Evolutionary conservation across 2,797 vertebrate species (phyloP).

Genomic region (Coregonus ussuriensis): DNA sequence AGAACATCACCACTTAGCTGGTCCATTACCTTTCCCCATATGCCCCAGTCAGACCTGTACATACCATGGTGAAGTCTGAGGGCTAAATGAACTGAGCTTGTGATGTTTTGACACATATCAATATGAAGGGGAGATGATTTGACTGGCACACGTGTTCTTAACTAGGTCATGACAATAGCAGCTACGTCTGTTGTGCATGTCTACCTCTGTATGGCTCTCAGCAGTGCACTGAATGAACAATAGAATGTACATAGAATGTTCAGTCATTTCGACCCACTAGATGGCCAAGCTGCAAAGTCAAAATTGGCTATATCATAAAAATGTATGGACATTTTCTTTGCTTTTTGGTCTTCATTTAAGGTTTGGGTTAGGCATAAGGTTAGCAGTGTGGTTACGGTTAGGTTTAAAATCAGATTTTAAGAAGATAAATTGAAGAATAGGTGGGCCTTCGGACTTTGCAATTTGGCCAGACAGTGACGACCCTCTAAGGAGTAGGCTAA

Average conservation of each 20-base stretch:
- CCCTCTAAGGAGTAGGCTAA: neutral
- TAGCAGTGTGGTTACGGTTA: too few species aligned
- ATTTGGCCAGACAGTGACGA: too few species aligned
- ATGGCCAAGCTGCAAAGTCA: too few species aligned
- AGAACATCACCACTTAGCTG: neutral
- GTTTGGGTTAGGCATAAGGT: too few species aligned
- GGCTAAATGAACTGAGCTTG: neutral
- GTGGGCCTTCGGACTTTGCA: too few species aligned
- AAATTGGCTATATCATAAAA: too few species aligned
- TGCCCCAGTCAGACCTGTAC: neutral
- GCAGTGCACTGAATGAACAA: neutral
- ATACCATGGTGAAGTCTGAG: neutral
- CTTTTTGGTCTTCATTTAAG: too few species aligned
- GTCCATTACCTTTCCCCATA: neutral
- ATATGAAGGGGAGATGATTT: neutral
- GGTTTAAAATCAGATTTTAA: too few species aligned
- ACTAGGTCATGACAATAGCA: neutral
- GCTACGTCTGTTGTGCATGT: neutral
- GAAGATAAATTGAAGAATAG: too few species aligned
- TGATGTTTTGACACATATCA: neutral
- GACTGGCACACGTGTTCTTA: neutral
- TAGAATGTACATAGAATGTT: neutral
- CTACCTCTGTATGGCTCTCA: neutral
- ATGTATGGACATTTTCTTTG: too few species aligned
- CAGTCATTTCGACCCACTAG: neutral